phyloP scores from a whole-genome alignment of 1,140 invertebrate species.

The Prorops nasuta region DNA sequence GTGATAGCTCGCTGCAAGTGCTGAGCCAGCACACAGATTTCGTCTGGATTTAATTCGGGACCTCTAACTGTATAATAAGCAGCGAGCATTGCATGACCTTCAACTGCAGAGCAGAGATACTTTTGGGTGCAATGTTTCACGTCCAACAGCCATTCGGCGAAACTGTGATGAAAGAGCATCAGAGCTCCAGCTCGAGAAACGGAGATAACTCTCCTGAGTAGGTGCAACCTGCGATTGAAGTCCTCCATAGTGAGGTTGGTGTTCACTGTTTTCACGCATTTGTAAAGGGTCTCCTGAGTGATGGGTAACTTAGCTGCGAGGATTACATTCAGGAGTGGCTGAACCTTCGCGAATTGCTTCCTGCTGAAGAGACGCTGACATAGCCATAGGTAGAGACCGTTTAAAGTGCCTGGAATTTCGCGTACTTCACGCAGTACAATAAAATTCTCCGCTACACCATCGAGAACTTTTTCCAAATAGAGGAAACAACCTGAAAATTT shows the following conservation, averaged over 20 bases:
- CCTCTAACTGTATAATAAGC: constrained; percentile 75
- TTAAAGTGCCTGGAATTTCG: constrained; percentile 92
- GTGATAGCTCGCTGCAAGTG: constrained; percentile 48
- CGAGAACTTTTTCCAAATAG: constrained; percentile 89
- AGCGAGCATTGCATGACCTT: constrained; percentile 87
- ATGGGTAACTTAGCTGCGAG: constrained; percentile 83
- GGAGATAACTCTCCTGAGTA: constrained; percentile 72
- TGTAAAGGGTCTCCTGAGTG: constrained; percentile 75
- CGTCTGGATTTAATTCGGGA: constrained; percentile 54
- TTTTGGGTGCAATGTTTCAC: constrained; percentile 96
- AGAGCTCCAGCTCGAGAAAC: constrained; percentile 66
- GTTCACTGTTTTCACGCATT: constrained; percentile 80
- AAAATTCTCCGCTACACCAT: constrained; percentile 90
- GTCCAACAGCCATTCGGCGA: constrained; percentile 91
- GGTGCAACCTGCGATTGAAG: constrained; percentile 77
- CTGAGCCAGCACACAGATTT: constrained; percentile 51
- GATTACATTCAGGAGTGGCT: constrained; percentile 82
- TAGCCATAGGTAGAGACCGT: constrained; percentile 92
- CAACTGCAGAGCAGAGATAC: constrained; percentile 82
- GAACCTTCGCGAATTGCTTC: constrained; percentile 84
- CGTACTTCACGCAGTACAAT: constrained; percentile 82
- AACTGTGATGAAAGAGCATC: constrained; percentile 85
- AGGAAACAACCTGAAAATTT: constrained; percentile 67
- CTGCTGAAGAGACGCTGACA: constrained; percentile 89
- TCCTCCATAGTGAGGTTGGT: constrained; percentile 78